Conservation (phyloP, 2,888 invertebrate species). For the Amiota communis region DNA sequence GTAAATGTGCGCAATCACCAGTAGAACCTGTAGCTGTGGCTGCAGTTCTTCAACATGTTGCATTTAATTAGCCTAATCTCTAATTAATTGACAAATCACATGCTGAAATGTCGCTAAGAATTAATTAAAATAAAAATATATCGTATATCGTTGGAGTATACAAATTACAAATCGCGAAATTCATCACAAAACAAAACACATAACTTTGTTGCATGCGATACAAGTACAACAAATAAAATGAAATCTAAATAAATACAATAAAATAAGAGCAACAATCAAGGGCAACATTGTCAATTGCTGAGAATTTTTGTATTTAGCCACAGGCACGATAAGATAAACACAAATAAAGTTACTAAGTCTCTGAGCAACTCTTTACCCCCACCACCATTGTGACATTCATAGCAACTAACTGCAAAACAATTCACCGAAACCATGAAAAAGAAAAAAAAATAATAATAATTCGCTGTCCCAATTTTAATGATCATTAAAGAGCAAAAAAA, state of each 20-base stretch:
- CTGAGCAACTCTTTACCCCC: neutral
- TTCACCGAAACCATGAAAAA: too few relatives aligned
- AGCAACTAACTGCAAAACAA: too few relatives aligned
- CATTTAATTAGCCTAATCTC: neutral
- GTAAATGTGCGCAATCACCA: slow-evolving; percentile 18
- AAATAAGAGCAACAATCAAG: slow-evolving; percentile 14
- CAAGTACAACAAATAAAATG: neutral
- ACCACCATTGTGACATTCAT: too few relatives aligned
- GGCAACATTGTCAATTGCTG: slow-evolving; percentile 15
- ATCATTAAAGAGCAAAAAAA: slow-evolving; percentile 50
- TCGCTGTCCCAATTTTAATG: slow-evolving; percentile 65
- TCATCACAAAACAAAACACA: neutral
- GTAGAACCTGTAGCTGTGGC: too few relatives aligned
- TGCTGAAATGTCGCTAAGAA: slow-evolving; percentile 17
- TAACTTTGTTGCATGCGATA: neutral
- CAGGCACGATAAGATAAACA: slow-evolving; percentile 15
- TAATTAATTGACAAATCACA: slow-evolving; percentile 19
- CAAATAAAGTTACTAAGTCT: neutral
- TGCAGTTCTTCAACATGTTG: neutral
- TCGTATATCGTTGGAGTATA: too few relatives aligned
- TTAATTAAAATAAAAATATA: slow-evolving; percentile 18
- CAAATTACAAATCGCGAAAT: neutral
- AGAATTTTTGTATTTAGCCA: slow-evolving; percentile 15
- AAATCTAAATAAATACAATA: neutral
- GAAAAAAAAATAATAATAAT: too few relatives aligned